Evolutionary conservation across 2,888 invertebrate species (phyloP), one percentile per base, ranked within the genome.

Genomic region (Invenusta paracnida): DNA sequence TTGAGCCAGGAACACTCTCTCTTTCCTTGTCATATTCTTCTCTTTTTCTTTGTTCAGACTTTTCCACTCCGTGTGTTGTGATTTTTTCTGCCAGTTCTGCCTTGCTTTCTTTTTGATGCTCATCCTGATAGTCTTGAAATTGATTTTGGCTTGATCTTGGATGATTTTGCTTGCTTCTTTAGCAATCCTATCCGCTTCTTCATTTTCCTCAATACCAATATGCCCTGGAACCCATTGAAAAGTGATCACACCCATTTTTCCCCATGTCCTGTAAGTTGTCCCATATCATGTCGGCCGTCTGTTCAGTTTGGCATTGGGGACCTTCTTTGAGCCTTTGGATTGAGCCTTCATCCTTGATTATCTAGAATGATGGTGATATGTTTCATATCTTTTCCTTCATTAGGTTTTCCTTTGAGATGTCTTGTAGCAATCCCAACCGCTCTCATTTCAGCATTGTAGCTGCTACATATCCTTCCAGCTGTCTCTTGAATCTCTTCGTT

Each of bases 221-320:
- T 73, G 17, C 73, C 73, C 73, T 73, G 73, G 73, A 23, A 73
- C 73, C 73, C 73, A 73, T 23, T 73, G 73, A 23, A 73, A n/a
- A 23, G 73, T 73, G 2, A 73, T 48, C 48, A 48, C 48, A 48
- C 5, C 17, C 48, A 48, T n/a, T n/a, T 48, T 48, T 17, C 48
- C 11, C 48, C 17, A 73, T 73, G 73, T 25, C 23, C 2, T 13
- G 5, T 2, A 73, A 23, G 73, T 73, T 5, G 73, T 73, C 23
- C 73, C 73, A 73, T 5, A 73, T 73, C 11, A 2, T 73, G 73
- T 73, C 73, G 17, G 73, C 73, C 5, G 73, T 73, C 27, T 73
- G 5, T 73, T n/a, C 73, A 5, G 5, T 73, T 73, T 73, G 73
- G 73, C 27, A 13, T 5, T 73, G 11, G 23, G 5, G 73, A 13